Conservation (phyloP, 2,113 vertebrate genomes). For the Tichodroma muraria region DNA sequence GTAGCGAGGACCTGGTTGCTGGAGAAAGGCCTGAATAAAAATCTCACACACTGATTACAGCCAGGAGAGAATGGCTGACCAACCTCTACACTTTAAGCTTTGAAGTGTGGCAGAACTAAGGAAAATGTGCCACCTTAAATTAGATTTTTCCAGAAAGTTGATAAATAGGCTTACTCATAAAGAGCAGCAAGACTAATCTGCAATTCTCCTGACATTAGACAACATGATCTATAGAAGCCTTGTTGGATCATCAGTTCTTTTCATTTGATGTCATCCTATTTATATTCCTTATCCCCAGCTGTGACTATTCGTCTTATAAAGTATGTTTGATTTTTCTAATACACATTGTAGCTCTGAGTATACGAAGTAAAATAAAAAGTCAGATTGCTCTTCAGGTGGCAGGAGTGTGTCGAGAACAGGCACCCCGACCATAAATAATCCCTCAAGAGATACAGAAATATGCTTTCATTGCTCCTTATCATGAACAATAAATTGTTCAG, state of each 20-base stretch:
- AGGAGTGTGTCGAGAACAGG: not conserved
- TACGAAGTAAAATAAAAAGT: slow-evolving; percentile 1
- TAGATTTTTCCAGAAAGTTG: slow-evolving; percentile 47
- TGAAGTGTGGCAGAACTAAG: slow-evolving; percentile 34
- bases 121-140: slow-evolving; percentile 45
- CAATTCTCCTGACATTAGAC: slow-evolving; percentile 55
- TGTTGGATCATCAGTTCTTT: slow-evolving; percentile 54
- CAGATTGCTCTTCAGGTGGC: slow-evolving; percentile 3
- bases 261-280: slow-evolving; percentile 56
- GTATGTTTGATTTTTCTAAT: slow-evolving; percentile 24
- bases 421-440: not conserved
- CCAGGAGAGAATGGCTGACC: slow-evolving; percentile 3
- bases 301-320: slow-evolving; percentile 52
- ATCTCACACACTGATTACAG: not conserved
- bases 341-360: not conserved
- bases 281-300: slow-evolving; percentile 47
- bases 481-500: not conserved
- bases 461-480: not conserved
- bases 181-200: slow-evolving; percentile 49
- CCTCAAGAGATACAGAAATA: not conserved
- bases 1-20: not conserved
- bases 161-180: slow-evolving; percentile 56
- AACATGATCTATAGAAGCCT: slow-evolving; percentile 46
- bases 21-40: not conserved
- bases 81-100: not conserved